These are phyloP conservation scores for Glossophaga mutica DNA, from an alignment of 2,797 vertebrate genomes.

Conservation along the genomic window DNA sequence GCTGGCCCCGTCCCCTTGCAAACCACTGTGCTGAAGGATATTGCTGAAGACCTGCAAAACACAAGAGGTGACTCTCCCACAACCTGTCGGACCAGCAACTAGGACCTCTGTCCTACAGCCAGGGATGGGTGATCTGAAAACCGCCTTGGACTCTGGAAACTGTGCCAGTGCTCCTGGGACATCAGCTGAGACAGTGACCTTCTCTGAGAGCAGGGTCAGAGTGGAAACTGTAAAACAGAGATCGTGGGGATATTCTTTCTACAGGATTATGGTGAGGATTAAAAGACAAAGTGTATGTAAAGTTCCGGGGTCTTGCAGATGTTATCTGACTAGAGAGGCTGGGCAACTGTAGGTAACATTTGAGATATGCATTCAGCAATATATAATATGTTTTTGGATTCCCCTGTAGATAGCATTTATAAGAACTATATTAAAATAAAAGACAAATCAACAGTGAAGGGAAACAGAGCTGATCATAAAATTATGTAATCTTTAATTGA, in stretches of 20 bases:
- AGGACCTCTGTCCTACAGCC: not conserved
- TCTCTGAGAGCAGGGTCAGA: not conserved
- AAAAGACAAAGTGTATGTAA: not conserved
- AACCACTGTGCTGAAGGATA: slow-evolving; percentile 89
- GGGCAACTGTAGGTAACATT: not conserved
- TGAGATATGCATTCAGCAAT: not conserved
- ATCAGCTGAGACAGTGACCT: not conserved
- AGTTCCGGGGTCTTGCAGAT: not conserved
- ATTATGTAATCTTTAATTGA: not conserved
- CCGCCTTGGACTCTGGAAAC: not conserved
- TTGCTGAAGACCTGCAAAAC: slow-evolving; percentile 90
- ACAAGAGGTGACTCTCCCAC: not conserved
- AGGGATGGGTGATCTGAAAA: not conserved
- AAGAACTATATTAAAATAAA: not conserved
- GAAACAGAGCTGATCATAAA: not conserved
- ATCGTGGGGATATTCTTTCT: not conserved
- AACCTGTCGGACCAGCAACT: not conserved
- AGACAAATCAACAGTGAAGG: not conserved
- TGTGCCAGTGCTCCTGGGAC: not conserved
- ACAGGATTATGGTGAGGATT: not conserved
- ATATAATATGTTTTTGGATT: not conserved
- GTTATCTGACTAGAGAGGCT: not conserved
- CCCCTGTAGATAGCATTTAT: not conserved
- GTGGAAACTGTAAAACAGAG: not conserved
- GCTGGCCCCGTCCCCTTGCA: slow-evolving; percentile 86